Base-by-base conservation (phyloP, 2,888 invertebrate species). In the Gryllus longicercus region DNA sequence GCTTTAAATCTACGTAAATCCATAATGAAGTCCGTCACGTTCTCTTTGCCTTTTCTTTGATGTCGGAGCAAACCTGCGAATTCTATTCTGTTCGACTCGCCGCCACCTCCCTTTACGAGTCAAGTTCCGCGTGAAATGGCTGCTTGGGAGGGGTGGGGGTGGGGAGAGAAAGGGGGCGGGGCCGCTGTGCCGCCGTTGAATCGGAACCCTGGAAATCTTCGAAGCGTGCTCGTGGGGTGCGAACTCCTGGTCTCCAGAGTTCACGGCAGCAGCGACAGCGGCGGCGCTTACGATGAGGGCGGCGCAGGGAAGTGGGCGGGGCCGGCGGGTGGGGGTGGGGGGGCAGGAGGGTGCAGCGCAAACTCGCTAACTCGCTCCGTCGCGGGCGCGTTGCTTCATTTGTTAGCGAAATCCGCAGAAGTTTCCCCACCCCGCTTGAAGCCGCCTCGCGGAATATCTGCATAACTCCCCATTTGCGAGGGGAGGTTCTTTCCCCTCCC, bases 331-430 rank as follows among this genome's bases (percentile, higher is more conserved):
- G 25, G 25, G 38, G 38, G 38, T 5, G 38, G 38, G 10, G 63
- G 63, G 4, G 11, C 5, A 0, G 63, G 63, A 8, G 63, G 16
- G 63, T 38, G 63, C 63, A n/a, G 63, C 8, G 63, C 63, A 63
- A 63, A 63, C 63, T 63, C 63, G 63, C 63, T 63, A 63, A 63
- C 63, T 63, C 63, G 63, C 63, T 63, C 63, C 63, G 63, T 63
- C 63, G 63, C 63, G 63, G n/a, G 63, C 63, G 63, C 63, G 63
- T 63, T 63, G 63, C 63, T 63, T 63, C 63, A 63, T 63, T 63
- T 63, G 63, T 63, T 63, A 63, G 63, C 63, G 63, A 63, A 63
- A 63, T 63, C 63, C 63, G 63, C 63, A 63, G 63, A 63, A 63
- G 63, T 63, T 63, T 63, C 14, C 63, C 63, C n/a, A 18, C 63